Base-by-base conservation (phyloP, 2,797 vertebrate species). In the Crocidura indochinensis region DNA sequence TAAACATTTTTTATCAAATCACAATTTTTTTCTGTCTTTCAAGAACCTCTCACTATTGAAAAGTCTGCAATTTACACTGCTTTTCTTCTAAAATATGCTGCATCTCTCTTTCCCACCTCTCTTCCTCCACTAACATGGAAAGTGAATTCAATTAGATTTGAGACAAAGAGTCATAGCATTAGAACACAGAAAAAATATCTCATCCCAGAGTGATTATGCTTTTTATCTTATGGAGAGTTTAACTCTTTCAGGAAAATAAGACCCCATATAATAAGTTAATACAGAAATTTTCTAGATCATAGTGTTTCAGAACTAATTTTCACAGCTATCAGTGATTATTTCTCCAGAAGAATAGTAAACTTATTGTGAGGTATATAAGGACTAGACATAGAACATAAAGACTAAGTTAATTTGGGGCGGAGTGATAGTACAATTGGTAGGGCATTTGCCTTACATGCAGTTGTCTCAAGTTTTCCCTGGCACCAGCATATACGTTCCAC, bases 121-220 rank as follows among this genome's bases (percentile, higher is more conserved):
- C 93, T 92, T 84, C 95, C 92, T 92, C 93, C 84, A 92, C 83
- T 73, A 90, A 91, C 94, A 56, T 91, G 81, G 95, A 95, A 96
- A 95, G 92, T 92, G 93, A 96, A 95, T 96, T 95, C 93, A 96
- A 95, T 97, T 97, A 96, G 94, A 95, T 91, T 93, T 83, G 96
- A 96, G 96, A 95, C 95, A 96, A 96, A 96, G 94, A 96, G 91
- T 97, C 94, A 96, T 97, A 95, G 95, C 92, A 56, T 56, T 96
- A 88, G 84, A 96, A 95, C 96, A 92, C 64, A 95, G 95, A 88
- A 95, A 95, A 96, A 95, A 94, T 87, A 92, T 77, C 95, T 97
- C 94, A 96, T 97, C 94, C 86, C 72, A 92, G 90, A 95, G 91
- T 95, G 95, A 96, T 96, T 95, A 96, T 94, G 90, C 90, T 95